phyloP scores from a whole-genome alignment of 2,113 vertebrate species.

The Silurus asotus region DNA sequence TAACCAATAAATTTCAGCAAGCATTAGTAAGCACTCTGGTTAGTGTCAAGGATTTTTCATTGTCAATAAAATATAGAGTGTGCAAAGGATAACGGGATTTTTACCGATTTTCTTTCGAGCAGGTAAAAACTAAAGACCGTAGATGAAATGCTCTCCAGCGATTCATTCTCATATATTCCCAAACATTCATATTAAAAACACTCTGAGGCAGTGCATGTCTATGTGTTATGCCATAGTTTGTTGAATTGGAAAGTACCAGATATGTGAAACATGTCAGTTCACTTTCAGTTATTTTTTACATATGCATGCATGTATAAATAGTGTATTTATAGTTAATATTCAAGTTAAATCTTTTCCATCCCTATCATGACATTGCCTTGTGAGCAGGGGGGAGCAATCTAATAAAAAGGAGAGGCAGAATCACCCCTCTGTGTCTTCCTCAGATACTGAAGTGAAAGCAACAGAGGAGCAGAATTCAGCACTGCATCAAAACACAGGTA shows the following conservation, averaged over 20 bases:
- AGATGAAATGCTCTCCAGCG: background rate
- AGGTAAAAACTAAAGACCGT: background rate
- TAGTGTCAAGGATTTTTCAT: background rate
- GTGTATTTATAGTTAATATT: slow-evolving; percentile 47
- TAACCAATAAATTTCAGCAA: background rate
- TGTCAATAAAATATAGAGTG: background rate
- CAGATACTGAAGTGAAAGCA: slow-evolving; percentile 3
- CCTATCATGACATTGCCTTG: slow-evolving; percentile 41
- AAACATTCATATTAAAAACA: background rate
- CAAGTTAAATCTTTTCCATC: slow-evolving; percentile 25
- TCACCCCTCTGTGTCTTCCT: slow-evolving; percentile 7
- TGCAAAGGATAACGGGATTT: background rate
- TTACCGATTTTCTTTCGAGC: background rate
- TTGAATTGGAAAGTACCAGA: background rate
- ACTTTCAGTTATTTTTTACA: background rate
- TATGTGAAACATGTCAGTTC: background rate
- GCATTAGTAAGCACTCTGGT: background rate
- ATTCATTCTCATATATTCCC: background rate
- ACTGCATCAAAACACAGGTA: slow-evolving; percentile 31
- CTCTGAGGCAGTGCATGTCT: background rate
- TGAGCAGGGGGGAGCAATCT: slow-evolving; percentile 32
- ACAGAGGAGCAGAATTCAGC: background rate
- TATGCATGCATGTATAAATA: background rate
- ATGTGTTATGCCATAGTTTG: background rate
- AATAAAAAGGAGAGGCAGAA: slow-evolving; percentile 39